These are phyloP conservation scores for Drosophila repleta DNA, from an alignment of 1,140 invertebrate species.

Conservation along the genomic window DNA sequence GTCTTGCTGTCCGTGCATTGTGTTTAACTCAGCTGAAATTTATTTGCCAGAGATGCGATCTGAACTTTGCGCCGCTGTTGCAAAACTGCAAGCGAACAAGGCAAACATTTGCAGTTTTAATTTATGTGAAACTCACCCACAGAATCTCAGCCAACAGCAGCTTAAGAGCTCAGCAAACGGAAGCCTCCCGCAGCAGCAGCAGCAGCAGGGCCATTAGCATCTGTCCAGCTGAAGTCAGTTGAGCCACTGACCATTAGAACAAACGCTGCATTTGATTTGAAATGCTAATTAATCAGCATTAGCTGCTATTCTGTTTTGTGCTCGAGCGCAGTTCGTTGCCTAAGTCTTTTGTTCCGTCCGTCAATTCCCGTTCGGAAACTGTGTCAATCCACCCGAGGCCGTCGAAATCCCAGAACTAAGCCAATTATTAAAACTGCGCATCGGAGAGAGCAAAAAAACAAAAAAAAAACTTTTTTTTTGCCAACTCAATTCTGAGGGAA, in stretches of 20 bases:
- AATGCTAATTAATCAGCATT: slow-evolving; percentile 33
- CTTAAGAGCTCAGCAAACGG: slow-evolving; percentile 15
- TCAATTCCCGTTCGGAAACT: slow-evolving; percentile 49
- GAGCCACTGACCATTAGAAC: slow-evolving; percentile 27
- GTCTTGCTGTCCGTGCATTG: slow-evolving; percentile 59
- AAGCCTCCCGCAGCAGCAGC: slow-evolving; percentile 36
- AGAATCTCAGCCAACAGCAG: slow-evolving; percentile 25
- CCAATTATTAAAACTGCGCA: slow-evolving; percentile 37
- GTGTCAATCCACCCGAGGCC: slow-evolving; percentile 48
- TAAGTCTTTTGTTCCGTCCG: slow-evolving; percentile 54
- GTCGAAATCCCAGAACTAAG: slow-evolving; percentile 28
- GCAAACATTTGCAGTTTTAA: slow-evolving; percentile 66
- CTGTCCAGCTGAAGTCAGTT: slow-evolving; percentile 33
- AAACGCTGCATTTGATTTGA: slow-evolving; percentile 39
- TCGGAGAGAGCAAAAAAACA: slow-evolving; percentile 8
- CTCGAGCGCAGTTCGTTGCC: slow-evolving; percentile 36
- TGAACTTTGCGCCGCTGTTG: slow-evolving; percentile 63
- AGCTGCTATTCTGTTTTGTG: slow-evolving; percentile 13
- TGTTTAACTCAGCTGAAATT: slow-evolving; percentile 67
- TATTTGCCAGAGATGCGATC: slow-evolving; percentile 72
- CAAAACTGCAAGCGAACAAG: slow-evolving; percentile 45
- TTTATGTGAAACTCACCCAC: slow-evolving; percentile 66
- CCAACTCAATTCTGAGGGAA: slow-evolving; percentile 58
- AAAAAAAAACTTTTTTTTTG: neutral
- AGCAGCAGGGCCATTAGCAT: slow-evolving; percentile 33